Evolutionary conservation across 2,113 vertebrate genomes (phyloP), one percentile per base, ranked within the genome.

Genomic region (Eolophus roseicapilla): DNA sequence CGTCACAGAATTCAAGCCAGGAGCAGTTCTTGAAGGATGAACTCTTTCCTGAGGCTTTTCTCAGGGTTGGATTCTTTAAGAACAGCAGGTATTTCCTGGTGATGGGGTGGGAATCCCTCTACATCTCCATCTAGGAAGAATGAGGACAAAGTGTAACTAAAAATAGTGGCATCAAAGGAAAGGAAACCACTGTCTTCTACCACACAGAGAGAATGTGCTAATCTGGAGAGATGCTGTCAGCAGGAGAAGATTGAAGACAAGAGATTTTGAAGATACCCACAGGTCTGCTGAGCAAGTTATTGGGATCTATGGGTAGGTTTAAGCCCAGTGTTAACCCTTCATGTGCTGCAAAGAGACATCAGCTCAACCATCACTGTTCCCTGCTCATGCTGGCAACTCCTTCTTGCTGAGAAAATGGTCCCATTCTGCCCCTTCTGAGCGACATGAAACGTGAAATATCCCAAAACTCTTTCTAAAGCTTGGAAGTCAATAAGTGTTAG

Each of bases 401-500:
- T 4, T 33, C 8, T 47, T 31, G 17, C 41, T 49, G 21, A 73
- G n/a, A 37, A 82, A 81, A 67, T 46, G 14, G 16, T 79, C 33
- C 9, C 10, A 4, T n/a, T 76, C 41, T 63, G 23, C 17, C 17
- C 13, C 62, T 88, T 88, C 41, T 73, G 33, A 16, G 37, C 3
- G 18, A 70, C 6, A 13, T 2, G n/a, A 33, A 14, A 82, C 10
- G 6, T 7, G 3, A 74, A 86, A 85, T 77, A 31, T 2, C 14
- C 10, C 8, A 0, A 53, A 67, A 35, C 0, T 52, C 15, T 46
- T 86, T 35, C 43, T 74, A 35, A 92, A 86, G 39, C 19, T 9
- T 2, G 0, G 9, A 81, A 4, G 17, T 3, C 7, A n/a, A 0
- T 27, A 33, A 47, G 2, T 15, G 18, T 37, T 50, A 31, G 6